Base-by-base conservation (phyloP, 2,888 invertebrate species). In the Drosophila paranaensis region DNA sequence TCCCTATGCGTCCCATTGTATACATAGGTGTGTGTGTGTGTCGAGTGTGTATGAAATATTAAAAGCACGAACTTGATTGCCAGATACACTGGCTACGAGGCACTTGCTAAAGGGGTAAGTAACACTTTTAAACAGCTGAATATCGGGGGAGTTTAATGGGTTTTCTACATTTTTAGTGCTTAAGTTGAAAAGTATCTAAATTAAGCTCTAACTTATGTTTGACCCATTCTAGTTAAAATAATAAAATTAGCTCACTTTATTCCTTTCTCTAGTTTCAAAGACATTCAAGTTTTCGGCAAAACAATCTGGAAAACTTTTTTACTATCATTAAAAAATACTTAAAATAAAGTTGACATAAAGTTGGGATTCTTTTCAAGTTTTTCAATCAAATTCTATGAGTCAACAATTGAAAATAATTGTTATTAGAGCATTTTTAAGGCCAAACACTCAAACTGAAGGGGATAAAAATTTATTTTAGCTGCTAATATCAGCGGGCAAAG, bases 11-110 rank as follows among this genome's bases (percentile, higher is more conserved):
- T 40, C 33, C 45, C 33, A 53, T 25, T 11, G 11, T 8, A 33
- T 8, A 33, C 43, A 8, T 13, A n/a, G n/a, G 14, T 35, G 33
- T 35, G 48, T 51, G 11, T 48, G n/a, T n/a, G 10, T 39, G 33
- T 27, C 10, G n/a, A 30, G 51, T 56, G 25, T 64, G 57, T 35
- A 16, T 50, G 33, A 35, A 50, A 35, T 50, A 50, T 50, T 35
- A 55, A 55, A 16, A 42, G 51, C 35, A 35, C 35, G 33, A 51
- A 51, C 51, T 35, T 37, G 51, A 53, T 37, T 20, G 51, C 14
- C 37, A 37, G 37, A 37, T 51, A 51, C 37, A 25, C 51, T 53
- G 25, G 50, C 13, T 50, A 16, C 4, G 11, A 16, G 16, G 3
- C 16, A 6, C 16, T 35, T 20, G 16, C 16, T 6, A 1, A 50